A percentile compares a stretch with the other conserved stretches of the same genome.
Conservation (phyloP, 2,888 invertebrate species). For the Heliconius ismenius region DNA sequence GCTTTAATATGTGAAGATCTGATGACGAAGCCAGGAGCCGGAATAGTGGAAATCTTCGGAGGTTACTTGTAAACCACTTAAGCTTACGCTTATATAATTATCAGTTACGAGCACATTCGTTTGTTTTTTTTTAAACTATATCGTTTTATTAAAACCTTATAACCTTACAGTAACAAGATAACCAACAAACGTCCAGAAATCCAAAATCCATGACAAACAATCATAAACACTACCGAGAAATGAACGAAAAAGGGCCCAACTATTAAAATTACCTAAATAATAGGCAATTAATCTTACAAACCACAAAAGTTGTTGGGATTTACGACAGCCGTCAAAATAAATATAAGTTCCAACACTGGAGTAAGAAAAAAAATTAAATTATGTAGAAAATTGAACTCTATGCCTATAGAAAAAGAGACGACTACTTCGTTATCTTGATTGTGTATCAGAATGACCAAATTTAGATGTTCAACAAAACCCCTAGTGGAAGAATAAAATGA, state of each 20-base stretch:
- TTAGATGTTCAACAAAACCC: constrained; percentile 79
- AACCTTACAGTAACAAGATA: background rate
- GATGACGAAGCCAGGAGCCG: too few species aligned
- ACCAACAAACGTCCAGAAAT: constrained; percentile 23
- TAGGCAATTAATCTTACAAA: constrained; percentile 74
- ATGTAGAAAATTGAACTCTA: background rate
- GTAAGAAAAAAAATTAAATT: background rate
- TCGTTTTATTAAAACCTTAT: background rate
- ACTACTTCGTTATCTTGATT: constrained; percentile 1
- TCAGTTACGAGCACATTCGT: background rate
- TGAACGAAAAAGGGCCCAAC: constrained; percentile 44
- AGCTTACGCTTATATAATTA: too few species aligned
- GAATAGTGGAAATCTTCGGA: too few species aligned
- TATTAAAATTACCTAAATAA: constrained; percentile 77
- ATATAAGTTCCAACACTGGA: constrained; percentile 55
- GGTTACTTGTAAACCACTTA: too few species aligned
- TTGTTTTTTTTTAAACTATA: background rate
- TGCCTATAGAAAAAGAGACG: background rate
- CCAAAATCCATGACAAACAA: constrained; percentile 9
- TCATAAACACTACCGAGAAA: constrained; percentile 35
- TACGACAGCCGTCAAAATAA: constrained; percentile 74
- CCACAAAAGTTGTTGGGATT: constrained; percentile 67
- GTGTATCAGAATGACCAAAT: constrained; percentile 59
- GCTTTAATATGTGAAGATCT: too few species aligned
- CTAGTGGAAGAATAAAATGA: constrained; percentile 60